Evolutionary conservation across 2,797 vertebrate genomes (phyloP), one percentile per base, ranked within the genome.

Genomic region (Rhinella marina): DNA sequence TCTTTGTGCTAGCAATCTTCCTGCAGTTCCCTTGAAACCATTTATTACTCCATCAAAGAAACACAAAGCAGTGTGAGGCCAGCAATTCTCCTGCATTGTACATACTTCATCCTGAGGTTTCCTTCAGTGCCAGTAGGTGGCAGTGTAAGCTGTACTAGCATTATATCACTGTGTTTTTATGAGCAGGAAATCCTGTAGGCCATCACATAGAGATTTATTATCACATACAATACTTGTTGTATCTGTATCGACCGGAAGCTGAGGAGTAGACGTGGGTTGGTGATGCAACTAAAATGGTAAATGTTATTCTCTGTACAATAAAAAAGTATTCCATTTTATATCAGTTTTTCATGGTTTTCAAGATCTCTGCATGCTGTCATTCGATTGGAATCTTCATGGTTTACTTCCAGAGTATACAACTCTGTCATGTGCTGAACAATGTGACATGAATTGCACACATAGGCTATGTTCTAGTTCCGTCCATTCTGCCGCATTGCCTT

Each of bases 101-200:
- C 56, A 21, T 41, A 14, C 19, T 80, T 59, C 16, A 29, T 29
- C 16, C 32, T 61, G 10, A 54, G 16, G 23, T 64, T 27, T 9
- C 16, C n/a, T 77, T 75, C 3, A n/a, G 7, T 10, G 23, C 72
- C 83, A 76, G 70, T 25, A 85, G 83, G 72, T 72, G 72, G 72
- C 83, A 77, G 3, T 27, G 13, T 85, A 7, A 17, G 13, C 83
- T 64, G 13, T 50, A 59, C 13, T 59, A n/a, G 41, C 1, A 48
- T 3, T 29, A 2, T 27, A 27, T 23, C 17, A 56, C 54, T 56
- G 2, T 56, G 2, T 4, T 56, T n/a, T 66, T 73, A 57, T n/a
- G 56, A 73, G 25, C 82, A 61, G 82, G 82, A 84, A 75, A 76
- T 84, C 70, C 70, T 84, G 29, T n/a, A 59, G 27, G 57, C 76